These are phyloP conservation scores for Syritta pipiens DNA, from an alignment of 2,888 invertebrate genomes.

Conservation along the genomic window DNA sequence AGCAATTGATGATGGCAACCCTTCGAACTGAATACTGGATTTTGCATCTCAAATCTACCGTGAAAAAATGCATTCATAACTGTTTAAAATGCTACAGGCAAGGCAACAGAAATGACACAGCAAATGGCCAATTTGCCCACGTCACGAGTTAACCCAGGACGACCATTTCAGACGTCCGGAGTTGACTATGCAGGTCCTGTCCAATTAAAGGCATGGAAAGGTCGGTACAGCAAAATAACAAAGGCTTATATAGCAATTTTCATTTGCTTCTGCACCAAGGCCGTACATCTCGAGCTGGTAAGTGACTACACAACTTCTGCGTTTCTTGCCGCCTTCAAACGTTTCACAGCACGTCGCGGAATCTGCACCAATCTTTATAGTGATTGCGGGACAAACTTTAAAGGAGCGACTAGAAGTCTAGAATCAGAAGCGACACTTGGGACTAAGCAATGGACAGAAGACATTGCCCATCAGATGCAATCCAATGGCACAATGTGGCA, in stretches of 20 bases:
- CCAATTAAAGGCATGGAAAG: conserved; percentile 26
- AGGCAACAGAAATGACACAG: conserved; percentile 11
- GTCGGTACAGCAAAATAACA: conserved; percentile 16
- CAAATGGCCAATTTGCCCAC: conserved; percentile 29
- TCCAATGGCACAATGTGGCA: conserved; percentile 13
- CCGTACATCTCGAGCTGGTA: conserved; percentile 43
- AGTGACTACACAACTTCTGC: conserved; percentile 12
- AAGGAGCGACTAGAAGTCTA: conserved; percentile 19
- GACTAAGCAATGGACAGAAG: conserved; percentile 16
- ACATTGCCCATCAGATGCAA: conserved; percentile 1
- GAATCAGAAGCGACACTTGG: background rate
- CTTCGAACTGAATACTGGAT: conserved; percentile 8
- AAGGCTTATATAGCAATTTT: conserved; percentile 53
- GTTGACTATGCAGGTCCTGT: conserved; percentile 41
- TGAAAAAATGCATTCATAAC: background rate
- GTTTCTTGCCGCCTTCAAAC: conserved; percentile 31
- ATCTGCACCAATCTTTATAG: conserved; percentile 29
- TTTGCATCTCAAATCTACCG: conserved; percentile 4
- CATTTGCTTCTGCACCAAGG: conserved; percentile 44
- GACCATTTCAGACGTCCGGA: conserved; percentile 33
- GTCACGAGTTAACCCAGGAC: background rate
- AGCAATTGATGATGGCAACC: conserved; percentile 17
- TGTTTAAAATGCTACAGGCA: conserved; percentile 29
- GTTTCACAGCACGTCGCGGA: conserved; percentile 32
- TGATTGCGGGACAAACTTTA: conserved; percentile 40